Evolutionary conservation across 37 sponge, comb jelly and placozoan species (phyloP).

Genomic region (Geodia barretti): DNA sequence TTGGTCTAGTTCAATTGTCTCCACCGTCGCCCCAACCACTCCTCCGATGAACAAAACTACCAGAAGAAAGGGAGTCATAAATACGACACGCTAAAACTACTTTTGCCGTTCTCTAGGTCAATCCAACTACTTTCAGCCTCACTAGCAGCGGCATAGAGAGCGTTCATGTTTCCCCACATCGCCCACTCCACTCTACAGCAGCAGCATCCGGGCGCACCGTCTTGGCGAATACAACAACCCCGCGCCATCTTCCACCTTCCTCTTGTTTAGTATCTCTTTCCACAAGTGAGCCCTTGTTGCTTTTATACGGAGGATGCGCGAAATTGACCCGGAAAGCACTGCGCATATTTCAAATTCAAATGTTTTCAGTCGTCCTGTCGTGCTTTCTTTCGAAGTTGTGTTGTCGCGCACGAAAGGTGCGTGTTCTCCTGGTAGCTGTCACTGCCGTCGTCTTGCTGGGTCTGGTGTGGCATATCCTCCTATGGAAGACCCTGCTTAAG

Average conservation of each 20-base stretch:
- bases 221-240: neutral
- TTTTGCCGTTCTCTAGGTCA: neutral
- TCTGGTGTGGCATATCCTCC: neutral
- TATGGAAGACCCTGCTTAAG: neutral
- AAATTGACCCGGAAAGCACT: no score
- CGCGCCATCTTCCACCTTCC: neutral
- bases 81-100: no score
- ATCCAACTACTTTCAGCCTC: no score
- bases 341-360: no score
- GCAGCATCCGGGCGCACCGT: neutral
- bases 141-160: conserved; percentile 54
- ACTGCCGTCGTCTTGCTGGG: neutral
- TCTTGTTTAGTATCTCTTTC: neutral
- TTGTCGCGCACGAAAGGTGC: neutral
- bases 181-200: conserved; percentile 78
- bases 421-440: neutral
- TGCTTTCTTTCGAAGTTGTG: neutral
- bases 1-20: conserved; percentile 10
- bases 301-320: no score
- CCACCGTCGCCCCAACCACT: conserved; percentile 56
- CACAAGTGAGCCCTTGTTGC: neutral
- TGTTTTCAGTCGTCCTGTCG: neutral
- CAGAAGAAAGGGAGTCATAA: no score
- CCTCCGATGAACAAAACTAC: conserved; percentile 63
- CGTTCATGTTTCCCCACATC: conserved; percentile 84